Conservation (phyloP, 2,797 vertebrate genomes). For the Sparidentex hasta region DNA sequence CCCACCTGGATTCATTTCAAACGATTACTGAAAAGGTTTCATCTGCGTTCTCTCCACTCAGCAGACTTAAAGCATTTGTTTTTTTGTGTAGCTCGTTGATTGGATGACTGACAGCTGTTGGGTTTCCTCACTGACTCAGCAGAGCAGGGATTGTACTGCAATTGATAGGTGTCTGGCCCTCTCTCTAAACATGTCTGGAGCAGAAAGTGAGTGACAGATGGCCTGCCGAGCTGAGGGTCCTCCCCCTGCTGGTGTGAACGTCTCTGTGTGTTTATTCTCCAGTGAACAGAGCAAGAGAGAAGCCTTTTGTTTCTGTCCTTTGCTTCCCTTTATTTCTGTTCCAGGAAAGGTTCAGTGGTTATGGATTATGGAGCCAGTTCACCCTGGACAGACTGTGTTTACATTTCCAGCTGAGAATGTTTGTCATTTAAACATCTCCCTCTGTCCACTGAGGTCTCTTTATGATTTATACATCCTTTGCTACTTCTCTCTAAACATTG, state of each 20-base stretch:
- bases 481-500: constrained; percentile 8
- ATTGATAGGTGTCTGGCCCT: constrained; percentile 41
- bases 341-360: constrained; percentile 37
- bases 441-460: constrained; percentile 9
- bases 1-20: constrained; percentile 14
- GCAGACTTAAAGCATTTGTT: neutral
- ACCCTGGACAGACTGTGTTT: constrained; percentile 39
- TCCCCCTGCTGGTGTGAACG: constrained; percentile 43
- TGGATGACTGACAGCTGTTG: constrained; percentile 40
- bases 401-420: constrained; percentile 58
- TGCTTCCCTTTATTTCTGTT: constrained; percentile 7
- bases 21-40: constrained; percentile 11
- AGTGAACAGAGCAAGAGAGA: neutral
- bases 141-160: constrained; percentile 29
- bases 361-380: constrained; percentile 37
- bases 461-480: constrained; percentile 18
- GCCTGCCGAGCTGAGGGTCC: constrained; percentile 34
- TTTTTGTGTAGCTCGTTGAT: neutral
- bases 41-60: neutral
- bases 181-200: constrained; percentile 26
- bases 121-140: constrained; percentile 32
- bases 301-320: constrained; percentile 1
- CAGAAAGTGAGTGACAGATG: constrained; percentile 54
- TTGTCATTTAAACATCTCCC: constrained; percentile 47
- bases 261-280: constrained; percentile 24